These are phyloP conservation scores for Pelusios castaneus DNA, from an alignment of 2,113 vertebrate species.

Conservation along the genomic window DNA sequence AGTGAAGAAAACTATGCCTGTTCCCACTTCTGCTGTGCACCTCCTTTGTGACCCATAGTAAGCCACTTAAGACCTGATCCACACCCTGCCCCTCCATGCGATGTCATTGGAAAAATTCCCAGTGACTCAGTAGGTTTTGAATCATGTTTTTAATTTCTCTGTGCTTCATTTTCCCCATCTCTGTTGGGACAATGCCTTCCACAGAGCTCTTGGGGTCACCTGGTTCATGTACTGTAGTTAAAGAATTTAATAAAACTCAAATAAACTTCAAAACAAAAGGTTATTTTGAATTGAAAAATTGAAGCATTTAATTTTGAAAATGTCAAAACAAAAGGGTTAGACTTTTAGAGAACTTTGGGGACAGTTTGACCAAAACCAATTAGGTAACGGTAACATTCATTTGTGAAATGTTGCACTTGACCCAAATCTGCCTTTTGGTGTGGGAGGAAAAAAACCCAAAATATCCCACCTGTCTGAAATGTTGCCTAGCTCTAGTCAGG, in stretches of 20 bases:
- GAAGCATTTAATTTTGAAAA: no score
- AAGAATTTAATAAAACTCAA: not conserved
- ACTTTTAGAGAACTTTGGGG: no score
- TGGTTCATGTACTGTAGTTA: slow-evolving; percentile 8
- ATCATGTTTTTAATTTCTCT: not conserved
- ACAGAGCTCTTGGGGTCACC: not conserved
- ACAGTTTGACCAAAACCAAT: no score
- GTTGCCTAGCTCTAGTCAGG: not conserved
- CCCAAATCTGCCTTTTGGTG: no score
- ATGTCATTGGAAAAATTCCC: not conserved
- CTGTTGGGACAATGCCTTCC: not conserved
- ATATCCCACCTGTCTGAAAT: no score
- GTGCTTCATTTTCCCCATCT: not conserved
- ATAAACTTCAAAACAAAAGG: no score
- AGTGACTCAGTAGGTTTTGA: slow-evolving; percentile 25
- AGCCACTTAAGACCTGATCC: not conserved
- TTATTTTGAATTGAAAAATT: no score
- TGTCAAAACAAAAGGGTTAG: no score
- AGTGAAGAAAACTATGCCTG: not conserved
- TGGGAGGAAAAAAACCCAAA: no score
- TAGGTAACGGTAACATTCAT: no score
- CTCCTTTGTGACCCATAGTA: not conserved
- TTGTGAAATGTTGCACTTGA: no score
- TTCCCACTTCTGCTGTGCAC: not conserved
- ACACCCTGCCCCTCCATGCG: not conserved